These are phyloP conservation scores for Tympanoctomys barrerae DNA, from an alignment of 2,797 vertebrate genomes.

Conservation along the genomic window DNA sequence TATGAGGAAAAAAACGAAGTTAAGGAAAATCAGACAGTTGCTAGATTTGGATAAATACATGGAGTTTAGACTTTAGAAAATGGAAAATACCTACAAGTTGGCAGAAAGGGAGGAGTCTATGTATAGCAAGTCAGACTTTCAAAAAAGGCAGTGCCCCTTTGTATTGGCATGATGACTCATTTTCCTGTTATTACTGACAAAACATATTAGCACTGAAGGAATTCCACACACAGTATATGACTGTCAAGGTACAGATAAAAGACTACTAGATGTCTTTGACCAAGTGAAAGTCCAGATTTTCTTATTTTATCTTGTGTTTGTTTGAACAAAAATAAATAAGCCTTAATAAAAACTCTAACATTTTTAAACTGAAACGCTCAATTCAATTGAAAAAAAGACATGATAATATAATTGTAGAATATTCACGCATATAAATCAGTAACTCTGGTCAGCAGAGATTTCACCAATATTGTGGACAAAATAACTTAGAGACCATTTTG, in stretches of 20 bases:
- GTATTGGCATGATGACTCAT: not conserved
- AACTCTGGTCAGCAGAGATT: not conserved
- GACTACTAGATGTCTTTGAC: slow-evolving; percentile 9
- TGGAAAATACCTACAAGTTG: not conserved
- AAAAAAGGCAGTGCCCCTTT: not conserved
- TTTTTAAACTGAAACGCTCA: slow-evolving; percentile 3
- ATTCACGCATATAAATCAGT: not conserved
- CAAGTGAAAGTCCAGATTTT: not conserved
- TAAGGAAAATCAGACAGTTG: not conserved
- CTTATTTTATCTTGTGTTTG: not conserved
- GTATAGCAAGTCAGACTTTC: slow-evolving; percentile 9
- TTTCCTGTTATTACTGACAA: slow-evolving; percentile 18
- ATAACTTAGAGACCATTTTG: slow-evolving; percentile 65
- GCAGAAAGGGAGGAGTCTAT: not conserved
- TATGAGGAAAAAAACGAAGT: not conserved
- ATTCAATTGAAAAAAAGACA: not conserved
- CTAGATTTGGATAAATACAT: not conserved
- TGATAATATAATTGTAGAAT: not conserved
- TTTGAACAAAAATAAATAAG: slow-evolving; percentile 17
- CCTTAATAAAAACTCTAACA: not conserved
- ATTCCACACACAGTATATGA: not conserved
- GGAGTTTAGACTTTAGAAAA: not conserved
- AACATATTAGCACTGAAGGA: not conserved
- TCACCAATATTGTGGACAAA: not conserved
- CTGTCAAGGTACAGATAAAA: not conserved